Evolutionary conservation across 2,113 vertebrate genomes (phyloP).

Genomic region (Labeo rohita): DNA sequence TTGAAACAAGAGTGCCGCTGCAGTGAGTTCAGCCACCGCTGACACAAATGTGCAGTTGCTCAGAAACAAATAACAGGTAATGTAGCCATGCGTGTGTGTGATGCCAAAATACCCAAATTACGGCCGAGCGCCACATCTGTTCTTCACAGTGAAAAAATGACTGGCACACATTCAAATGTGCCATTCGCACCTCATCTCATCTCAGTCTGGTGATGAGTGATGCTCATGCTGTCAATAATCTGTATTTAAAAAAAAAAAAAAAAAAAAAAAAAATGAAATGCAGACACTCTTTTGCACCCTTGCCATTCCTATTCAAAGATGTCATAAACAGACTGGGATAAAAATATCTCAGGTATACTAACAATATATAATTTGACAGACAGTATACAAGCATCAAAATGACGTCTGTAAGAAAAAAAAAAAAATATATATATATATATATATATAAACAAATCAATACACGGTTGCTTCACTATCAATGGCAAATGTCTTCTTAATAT

Average conservation of each 20-base stretch:
- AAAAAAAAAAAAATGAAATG: not conserved
- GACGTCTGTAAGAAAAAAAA: not conserved
- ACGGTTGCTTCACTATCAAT: no score
- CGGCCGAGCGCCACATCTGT: not conserved
- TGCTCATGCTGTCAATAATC: not conserved
- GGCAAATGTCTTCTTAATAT: no score
- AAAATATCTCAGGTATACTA: not conserved
- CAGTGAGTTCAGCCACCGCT: not conserved
- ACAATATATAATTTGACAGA: not conserved
- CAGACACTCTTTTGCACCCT: not conserved
- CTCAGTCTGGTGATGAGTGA: not conserved
- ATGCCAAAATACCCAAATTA: constrained; percentile 15
- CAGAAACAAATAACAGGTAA: constrained; percentile 26
- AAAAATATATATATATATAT: no score
- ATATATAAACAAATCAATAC: no score
- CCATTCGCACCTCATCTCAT: constrained; percentile 9
- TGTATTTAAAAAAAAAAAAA: not conserved
- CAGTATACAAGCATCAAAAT: not conserved
- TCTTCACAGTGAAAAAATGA: constrained; percentile 5
- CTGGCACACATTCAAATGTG: constrained; percentile 1
- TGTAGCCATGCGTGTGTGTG: not conserved
- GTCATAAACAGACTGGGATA: no score
- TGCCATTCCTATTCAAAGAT: not conserved
- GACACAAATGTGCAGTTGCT: not conserved
- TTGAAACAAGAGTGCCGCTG: not conserved